Evolutionary conservation across 2,113 vertebrate species (phyloP), one percentile per base, ranked within the genome.

Genomic region (Eretmochelys imbricata): DNA sequence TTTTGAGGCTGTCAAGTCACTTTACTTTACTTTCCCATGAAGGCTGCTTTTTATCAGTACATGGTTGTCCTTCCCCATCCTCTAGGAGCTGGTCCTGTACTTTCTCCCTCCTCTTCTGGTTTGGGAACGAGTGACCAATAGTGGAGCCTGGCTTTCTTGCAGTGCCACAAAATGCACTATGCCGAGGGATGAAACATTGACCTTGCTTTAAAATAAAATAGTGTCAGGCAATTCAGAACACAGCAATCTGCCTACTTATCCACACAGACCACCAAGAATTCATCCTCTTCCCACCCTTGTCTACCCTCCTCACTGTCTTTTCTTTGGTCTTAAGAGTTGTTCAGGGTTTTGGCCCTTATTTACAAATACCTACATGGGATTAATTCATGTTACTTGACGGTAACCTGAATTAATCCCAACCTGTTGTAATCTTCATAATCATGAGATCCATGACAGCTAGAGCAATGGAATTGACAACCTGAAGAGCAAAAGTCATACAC

Each of bases 361-460:
- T 86, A 7, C 31, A 20, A 80, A n/a, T 51, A 55, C 35, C 2
- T 1, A 42, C 0, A 3, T 82, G 85, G 85, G 17, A 31, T 80
- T 46, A 38, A 5, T 79, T 54, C 50, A 10, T 0, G 2, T 25
- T 16, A 10, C 59, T 51, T 1, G 1, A 46, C 3, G 51, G 48
- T 69, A 65, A 31, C 31, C 20, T 54, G 53, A 54, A 54, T 54
- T 54, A 22, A 54, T 54, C 53, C 53, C 53, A 54, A 22, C 53
- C 62, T 65, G 50, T 59, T 78, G 46, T 22, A 22, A 1, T 1
- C 48, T 13, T 50, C 46, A 50, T 81, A 11, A 24, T 35, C n/a
- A 0, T 50, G 12, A 19, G 65, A 1, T 42, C 4, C 0, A 0
- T 1, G 29, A 51, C 38, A 2, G 1, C 29, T 83, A 78, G 53